A percentile compares a stretch with the other conserved stretches of the same genome.
phyloP scores from a whole-genome alignment of 2,113 vertebrate species.

The Halcyon malimbica region DNA sequence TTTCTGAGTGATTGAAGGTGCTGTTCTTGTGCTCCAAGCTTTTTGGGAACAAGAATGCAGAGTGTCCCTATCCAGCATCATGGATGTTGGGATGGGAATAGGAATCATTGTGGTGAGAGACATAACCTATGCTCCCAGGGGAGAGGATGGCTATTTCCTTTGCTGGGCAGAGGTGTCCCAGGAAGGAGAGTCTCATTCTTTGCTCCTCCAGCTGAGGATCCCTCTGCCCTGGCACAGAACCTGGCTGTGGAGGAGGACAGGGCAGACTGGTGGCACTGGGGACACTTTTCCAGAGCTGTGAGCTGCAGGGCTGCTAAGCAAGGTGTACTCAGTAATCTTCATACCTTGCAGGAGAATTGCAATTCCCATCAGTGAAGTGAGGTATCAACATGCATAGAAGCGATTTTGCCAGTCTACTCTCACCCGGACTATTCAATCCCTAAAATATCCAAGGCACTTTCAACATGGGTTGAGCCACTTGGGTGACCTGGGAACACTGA shows the following conservation, averaged over 20 bases:
- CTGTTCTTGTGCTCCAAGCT: background rate
- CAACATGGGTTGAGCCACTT: background rate
- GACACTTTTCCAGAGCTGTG: background rate
- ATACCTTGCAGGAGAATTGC: background rate
- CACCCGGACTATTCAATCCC: accelerated
- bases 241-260: background rate
- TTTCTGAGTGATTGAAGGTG: background rate
- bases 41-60: background rate
- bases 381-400: background rate
- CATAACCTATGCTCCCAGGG: background rate
- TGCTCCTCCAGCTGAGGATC: background rate
- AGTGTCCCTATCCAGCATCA: background rate
- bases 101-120: accelerated
- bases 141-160: background rate
- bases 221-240: background rate
- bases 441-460: background rate
- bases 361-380: background rate
- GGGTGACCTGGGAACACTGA: background rate
- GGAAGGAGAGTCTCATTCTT: background rate
- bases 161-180: background rate
- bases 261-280: no score
- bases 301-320: background rate
- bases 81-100: background rate
- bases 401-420: background rate
- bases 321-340: background rate